Conservation (phyloP, 2,888 invertebrate species). For the Agrochola lychnidis region DNA sequence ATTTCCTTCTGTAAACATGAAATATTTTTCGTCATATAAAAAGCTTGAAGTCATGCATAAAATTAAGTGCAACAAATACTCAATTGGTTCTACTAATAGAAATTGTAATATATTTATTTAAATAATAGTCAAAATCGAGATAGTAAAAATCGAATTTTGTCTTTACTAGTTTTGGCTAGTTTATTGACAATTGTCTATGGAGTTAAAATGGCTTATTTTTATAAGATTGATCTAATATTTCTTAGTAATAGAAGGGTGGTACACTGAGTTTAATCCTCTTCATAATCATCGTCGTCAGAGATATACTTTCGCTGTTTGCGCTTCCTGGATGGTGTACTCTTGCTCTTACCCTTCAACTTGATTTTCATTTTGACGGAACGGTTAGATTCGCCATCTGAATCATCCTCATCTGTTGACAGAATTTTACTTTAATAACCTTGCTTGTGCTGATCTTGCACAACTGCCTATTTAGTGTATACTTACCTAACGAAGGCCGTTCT, state of each 20-base stretch:
- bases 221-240: constrained; percentile 34
- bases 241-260: constrained; percentile 32
- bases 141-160: constrained; percentile 37
- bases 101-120: constrained; percentile 26
- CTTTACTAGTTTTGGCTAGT: constrained; percentile 2
- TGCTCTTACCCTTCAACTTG: constrained; percentile 91
- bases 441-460: not conserved
- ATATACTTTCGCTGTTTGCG: constrained; percentile 92
- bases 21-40: constrained; percentile 17
- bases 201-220: constrained; percentile 32
- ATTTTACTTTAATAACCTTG: not conserved
- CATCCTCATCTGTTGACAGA: constrained; percentile 86
- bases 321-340: constrained; percentile 89
- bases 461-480: not conserved
- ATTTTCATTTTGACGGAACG: constrained; percentile 93
- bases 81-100: constrained; percentile 39
- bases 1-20: constrained; percentile 41
- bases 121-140: constrained; percentile 40
- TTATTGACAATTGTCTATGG: constrained; percentile 34
- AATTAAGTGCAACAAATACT: constrained; percentile 32
- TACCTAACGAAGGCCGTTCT: too few species aligned
- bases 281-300: constrained; percentile 92
- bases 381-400: constrained; percentile 92
- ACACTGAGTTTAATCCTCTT: constrained; percentile 85
- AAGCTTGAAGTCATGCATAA: constrained; percentile 31